Conservation (phyloP, 1,140 invertebrate genomes). For the Hylyphantes graminicola region DNA sequence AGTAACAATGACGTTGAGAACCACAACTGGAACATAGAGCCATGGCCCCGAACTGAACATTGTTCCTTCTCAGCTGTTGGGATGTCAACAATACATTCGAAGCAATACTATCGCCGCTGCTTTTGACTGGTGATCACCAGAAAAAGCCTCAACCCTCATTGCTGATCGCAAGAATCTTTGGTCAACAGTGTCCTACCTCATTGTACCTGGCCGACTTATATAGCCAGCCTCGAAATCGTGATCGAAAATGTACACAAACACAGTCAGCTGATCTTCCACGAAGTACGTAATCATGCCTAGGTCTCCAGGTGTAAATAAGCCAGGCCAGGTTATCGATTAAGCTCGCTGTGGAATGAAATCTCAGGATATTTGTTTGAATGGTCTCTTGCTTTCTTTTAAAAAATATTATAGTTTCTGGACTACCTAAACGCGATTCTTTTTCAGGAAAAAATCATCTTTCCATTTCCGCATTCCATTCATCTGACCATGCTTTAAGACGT, state of each 20-base stretch:
- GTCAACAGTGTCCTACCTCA: neutral
- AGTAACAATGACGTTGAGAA: slow-evolving; percentile 10
- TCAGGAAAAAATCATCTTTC: slow-evolving; percentile 19
- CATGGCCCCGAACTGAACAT: slow-evolving; percentile 16
- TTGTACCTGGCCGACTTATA: neutral
- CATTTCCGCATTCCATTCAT: slow-evolving; percentile 10
- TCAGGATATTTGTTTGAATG: too few species aligned
- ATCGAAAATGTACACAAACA: slow-evolving; percentile 44
- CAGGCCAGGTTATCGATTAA: slow-evolving; percentile 28
- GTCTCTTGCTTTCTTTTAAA: neutral
- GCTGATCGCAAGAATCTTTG: neutral
- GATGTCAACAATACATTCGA: slow-evolving; percentile 36
- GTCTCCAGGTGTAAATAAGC: slow-evolving; percentile 34
- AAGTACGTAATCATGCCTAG: slow-evolving; percentile 26
- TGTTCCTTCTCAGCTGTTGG: slow-evolving; percentile 34
- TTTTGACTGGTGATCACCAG: neutral
- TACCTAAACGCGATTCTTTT: neutral
- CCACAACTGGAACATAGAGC: slow-evolving; percentile 24
- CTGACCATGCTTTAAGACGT: neutral
- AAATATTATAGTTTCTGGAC: slow-evolving; percentile 14
- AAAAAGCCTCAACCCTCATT: neutral
- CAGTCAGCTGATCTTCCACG: slow-evolving; percentile 41
- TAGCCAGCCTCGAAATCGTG: neutral
- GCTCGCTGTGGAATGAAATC: neutral
- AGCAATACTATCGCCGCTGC: slow-evolving; percentile 5